Base-by-base conservation (phyloP, 1,140 invertebrate species). In the Heliconius himera region DNA sequence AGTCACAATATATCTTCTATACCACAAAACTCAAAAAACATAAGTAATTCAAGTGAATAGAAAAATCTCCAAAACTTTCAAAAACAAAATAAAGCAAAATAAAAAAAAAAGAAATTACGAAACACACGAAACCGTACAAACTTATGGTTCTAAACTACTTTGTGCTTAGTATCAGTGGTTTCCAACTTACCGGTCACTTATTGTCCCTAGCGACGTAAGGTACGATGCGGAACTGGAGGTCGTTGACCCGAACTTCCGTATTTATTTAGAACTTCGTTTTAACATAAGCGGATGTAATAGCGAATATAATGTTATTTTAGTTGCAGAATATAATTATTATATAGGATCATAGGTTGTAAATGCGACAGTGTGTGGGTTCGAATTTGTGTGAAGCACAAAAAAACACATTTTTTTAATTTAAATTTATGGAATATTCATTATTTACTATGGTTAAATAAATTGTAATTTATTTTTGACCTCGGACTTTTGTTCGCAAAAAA, bases 121-220 rank as follows among this genome's bases (percentile, higher is more conserved):
- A 66, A 29, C 60, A 29, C 22, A 26, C 13, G 13, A 66, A 66
- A 66, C 26, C 26, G 9, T 22, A 26, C 60, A 26, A 66, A 26
- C 0, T 66, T 29, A 5, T 1, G 16, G 4, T 66, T 66, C 26
- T 66, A 29, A 16, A 66, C 11, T 29, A 66, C 26, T 66, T 66
- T 29, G 22, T 70, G 66, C 66, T 70, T 49, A 76, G 74, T 70
- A 76, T 66, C 36, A 70, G 22, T 29, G 60, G 60, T 66, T 66
- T 66, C 70, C n/a, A 76, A 66, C 33, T 66, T 76, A 76, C 74
- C 74, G 60, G 60, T 66, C 60, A 66, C 60, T 66, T 70, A 76
- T 76, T 66, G 60, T 76, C 60, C 60, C 20, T 18, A 66, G 54
- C 49, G 46, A 74, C 41, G 73, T 76, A 29, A 66, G 60, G 38